These are phyloP conservation scores for Pelecanus crispus DNA, from an alignment of 2,113 vertebrate species.

Conservation along the genomic window DNA sequence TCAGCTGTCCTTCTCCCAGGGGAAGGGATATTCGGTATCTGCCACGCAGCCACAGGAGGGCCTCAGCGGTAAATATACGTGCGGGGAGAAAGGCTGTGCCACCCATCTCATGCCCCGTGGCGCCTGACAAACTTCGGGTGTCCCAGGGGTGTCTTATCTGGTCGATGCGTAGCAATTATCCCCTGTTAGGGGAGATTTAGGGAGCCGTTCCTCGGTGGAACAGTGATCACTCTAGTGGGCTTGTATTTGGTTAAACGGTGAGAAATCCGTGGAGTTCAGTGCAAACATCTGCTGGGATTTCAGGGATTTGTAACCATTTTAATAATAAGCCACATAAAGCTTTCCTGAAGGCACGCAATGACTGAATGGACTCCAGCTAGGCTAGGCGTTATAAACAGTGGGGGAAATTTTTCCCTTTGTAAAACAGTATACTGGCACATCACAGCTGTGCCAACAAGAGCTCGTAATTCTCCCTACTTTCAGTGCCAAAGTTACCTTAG, in stretches of 20 bases:
- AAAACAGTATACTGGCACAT: background rate
- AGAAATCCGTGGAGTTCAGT: background rate
- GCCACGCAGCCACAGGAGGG: background rate
- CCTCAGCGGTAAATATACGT: background rate
- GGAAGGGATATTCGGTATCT: background rate
- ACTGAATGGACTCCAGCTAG: background rate
- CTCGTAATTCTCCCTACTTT: background rate
- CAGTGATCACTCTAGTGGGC: background rate
- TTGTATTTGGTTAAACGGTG: fast-evolving
- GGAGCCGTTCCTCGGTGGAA: background rate
- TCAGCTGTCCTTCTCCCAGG: background rate
- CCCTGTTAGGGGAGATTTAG: fast-evolving
- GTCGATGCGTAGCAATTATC: fast-evolving
- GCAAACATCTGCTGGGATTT: background rate
- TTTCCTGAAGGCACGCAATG: background rate
- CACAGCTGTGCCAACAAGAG: background rate
- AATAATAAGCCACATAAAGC: background rate
- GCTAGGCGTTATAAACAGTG: fast-evolving
- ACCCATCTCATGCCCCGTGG: fast-evolving
- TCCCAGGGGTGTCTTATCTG: background rate
- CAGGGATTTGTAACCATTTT: background rate
- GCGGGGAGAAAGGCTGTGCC: background rate
- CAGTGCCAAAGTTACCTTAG: background rate
- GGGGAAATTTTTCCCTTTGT: background rate
- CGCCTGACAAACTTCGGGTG: background rate